phyloP scores from a whole-genome alignment of 2,797 vertebrate species.

The Halcyon chelicuti region DNA sequence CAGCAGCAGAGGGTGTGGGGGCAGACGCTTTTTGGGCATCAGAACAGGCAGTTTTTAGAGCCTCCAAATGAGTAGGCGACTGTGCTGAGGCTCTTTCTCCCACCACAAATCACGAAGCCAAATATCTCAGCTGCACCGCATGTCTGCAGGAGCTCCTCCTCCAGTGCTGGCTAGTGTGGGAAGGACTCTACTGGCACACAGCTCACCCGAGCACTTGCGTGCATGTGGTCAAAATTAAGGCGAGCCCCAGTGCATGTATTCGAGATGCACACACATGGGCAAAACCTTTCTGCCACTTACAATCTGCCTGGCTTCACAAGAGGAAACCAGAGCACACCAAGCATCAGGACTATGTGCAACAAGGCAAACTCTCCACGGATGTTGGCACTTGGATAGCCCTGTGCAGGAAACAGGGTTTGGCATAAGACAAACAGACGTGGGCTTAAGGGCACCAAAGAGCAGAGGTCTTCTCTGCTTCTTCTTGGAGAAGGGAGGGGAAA shows the following conservation, averaged over 20 bases:
- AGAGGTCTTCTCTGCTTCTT: background rate
- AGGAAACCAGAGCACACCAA: background rate
- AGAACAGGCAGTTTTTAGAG: conserved; percentile 75
- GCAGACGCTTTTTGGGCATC: conserved; percentile 68
- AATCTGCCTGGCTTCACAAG: background rate
- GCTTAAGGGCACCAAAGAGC: background rate
- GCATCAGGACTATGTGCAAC: rapidly evolving
- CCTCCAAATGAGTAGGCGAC: conserved; percentile 68
- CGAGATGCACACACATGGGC: background rate
- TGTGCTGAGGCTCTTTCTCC: conserved; percentile 70
- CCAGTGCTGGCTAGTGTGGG: conserved; percentile 14
- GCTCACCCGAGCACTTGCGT: background rate
- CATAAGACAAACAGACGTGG: background rate
- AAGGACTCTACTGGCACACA: conserved; percentile 41
- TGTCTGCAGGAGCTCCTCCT: conserved; percentile 44
- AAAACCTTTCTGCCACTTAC: background rate
- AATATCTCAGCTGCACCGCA: conserved; percentile 38
- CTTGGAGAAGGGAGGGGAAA: background rate
- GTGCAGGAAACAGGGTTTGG: background rate
- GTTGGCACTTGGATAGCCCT: background rate
- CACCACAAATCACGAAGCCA: conserved; percentile 71
- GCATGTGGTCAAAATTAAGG: conserved; percentile 14
- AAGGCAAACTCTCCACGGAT: background rate
- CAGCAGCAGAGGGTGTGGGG: conserved; percentile 74
- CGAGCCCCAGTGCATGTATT: background rate